A percentile compares a stretch with the other conserved stretches of the same genome.
Conservation (phyloP, 2,797 vertebrate genomes). For the Oophaga sylvatica region DNA sequence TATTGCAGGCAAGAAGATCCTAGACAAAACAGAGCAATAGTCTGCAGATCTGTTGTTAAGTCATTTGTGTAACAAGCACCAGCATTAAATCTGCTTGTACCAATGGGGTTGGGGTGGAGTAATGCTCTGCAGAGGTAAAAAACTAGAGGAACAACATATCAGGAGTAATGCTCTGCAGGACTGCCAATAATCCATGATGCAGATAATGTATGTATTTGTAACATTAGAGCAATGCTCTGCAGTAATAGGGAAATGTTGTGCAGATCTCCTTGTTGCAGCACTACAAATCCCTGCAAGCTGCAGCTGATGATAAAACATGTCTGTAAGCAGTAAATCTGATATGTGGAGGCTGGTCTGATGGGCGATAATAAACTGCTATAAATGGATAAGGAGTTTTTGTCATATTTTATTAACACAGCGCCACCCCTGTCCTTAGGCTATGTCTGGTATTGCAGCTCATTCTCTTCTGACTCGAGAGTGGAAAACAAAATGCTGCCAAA, state of each 20-base stretch:
- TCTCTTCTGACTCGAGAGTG: too few relatives aligned
- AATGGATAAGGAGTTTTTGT: too few relatives aligned
- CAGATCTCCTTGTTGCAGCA: not conserved
- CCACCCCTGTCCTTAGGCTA: too few relatives aligned
- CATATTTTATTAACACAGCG: too few relatives aligned
- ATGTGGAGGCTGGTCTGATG: too few relatives aligned
- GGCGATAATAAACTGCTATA: too few relatives aligned
- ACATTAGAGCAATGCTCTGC: not conserved
- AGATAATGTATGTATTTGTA: not conserved
- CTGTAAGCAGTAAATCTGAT: too few relatives aligned
- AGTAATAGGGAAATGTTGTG: not conserved
- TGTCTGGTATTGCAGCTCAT: too few relatives aligned
- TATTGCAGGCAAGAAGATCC: not conserved
- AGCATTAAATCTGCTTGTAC: not conserved
- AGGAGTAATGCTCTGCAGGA: not conserved
- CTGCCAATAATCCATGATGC: not conserved
- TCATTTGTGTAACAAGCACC: not conserved
- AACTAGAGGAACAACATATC: too few relatives aligned
- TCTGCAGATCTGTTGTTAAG: not conserved
- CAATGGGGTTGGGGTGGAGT: not conserved
- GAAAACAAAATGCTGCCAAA: too few relatives aligned
- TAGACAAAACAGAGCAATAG: not conserved
- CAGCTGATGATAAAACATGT: too few relatives aligned
- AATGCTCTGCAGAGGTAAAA: not conserved
- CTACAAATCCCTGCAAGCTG: not conserved